Conservation (phyloP, 1,140 invertebrate species). For the Eueides isabella region DNA sequence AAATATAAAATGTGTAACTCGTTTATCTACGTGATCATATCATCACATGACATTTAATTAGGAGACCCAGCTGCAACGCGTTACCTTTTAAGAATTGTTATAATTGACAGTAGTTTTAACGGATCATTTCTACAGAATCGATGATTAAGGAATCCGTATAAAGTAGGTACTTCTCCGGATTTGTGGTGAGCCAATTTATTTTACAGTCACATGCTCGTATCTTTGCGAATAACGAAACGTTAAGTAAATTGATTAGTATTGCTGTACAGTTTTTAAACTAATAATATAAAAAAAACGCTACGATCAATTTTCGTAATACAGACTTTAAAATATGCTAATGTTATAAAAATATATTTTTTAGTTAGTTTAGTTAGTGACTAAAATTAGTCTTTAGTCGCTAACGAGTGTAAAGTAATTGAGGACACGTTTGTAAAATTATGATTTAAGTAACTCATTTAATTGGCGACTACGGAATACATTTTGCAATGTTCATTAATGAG, state of each 20-base stretch:
- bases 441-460: constrained; percentile 26
- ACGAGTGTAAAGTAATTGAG: background rate
- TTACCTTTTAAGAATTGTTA: constrained; percentile 66
- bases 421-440: background rate
- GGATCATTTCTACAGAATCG: constrained; percentile 59
- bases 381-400: background rate
- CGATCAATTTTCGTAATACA: no score
- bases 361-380: no score
- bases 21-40: constrained; percentile 33
- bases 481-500: constrained; percentile 44
- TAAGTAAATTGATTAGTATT: background rate
- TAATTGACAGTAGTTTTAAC: constrained; percentile 73
- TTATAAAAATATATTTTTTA: background rate
- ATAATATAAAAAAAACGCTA: background rate
- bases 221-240: background rate
- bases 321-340: no score
- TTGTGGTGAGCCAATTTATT: constrained; percentile 68
- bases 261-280: background rate
- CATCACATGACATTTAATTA: constrained; percentile 38
- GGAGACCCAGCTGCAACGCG: constrained; percentile 38
- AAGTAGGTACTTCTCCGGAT: constrained; percentile 60
- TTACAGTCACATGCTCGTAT: constrained; percentile 50
- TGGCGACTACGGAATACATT: constrained; percentile 30
- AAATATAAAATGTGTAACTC: constrained; percentile 7
- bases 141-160: constrained; percentile 64